These are phyloP conservation scores for Nymphalis polychloros DNA, from an alignment of 2,888 invertebrate species.

Conservation along the genomic window DNA sequence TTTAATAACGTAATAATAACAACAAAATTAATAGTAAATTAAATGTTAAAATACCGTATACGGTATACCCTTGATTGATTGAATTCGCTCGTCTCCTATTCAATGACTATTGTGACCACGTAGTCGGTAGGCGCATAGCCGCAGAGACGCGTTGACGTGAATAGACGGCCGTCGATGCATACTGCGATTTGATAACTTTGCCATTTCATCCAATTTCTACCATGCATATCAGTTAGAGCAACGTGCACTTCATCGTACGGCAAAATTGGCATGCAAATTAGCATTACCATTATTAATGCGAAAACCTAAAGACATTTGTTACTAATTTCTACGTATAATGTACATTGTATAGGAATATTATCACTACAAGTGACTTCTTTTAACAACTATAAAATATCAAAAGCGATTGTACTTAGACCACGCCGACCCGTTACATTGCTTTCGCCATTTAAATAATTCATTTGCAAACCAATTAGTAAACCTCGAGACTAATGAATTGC, in stretches of 20 bases:
- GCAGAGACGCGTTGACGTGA: slow-evolving; percentile 57
- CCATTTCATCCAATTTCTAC: slow-evolving; percentile 45
- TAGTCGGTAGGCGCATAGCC: slow-evolving; percentile 47
- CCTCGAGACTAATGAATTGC: slow-evolving; percentile 29
- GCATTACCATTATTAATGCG: neutral
- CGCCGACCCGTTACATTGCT: neutral
- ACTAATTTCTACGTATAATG: neutral
- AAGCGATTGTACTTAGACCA: neutral
- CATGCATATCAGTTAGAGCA: slow-evolving; percentile 13
- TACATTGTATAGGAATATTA: neutral
- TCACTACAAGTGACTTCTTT: too few species aligned
- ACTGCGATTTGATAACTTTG: slow-evolving; percentile 61
- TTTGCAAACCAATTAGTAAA: slow-evolving; percentile 30
- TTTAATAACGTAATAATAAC: neutral
- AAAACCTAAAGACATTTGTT: neutral
- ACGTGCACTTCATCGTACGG: neutral
- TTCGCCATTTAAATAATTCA: slow-evolving; percentile 19
- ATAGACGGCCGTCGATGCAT: slow-evolving; percentile 56
- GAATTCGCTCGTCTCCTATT: slow-evolving; percentile 57
- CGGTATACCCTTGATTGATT: slow-evolving; percentile 63
- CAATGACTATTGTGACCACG: slow-evolving; percentile 66
- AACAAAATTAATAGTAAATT: slow-evolving; percentile 15
- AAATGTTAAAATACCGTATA: slow-evolving; percentile 27
- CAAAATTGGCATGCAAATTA: neutral
- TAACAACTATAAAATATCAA: neutral